Evolutionary conservation across 2,797 vertebrate genomes (phyloP).

Genomic region (Chaetophractus vellerosus): DNA sequence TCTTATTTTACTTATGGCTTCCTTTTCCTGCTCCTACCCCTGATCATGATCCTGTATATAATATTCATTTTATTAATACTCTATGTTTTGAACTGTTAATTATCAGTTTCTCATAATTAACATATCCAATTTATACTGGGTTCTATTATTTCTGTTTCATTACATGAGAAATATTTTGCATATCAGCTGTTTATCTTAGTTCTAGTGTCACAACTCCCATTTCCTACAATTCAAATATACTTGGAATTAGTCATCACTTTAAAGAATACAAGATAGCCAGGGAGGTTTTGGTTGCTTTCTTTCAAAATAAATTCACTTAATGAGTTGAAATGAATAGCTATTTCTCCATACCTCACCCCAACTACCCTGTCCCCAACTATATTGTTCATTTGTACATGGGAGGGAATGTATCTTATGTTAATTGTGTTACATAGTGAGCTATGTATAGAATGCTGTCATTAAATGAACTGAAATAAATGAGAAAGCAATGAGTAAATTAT

Average conservation of each 20-base stretch:
- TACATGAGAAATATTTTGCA: not conserved
- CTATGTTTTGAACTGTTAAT: not conserved
- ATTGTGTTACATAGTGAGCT: not conserved
- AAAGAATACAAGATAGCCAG: not conserved
- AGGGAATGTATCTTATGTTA: not conserved
- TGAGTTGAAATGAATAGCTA: not conserved
- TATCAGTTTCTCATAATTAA: not conserved
- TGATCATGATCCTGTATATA: not conserved
- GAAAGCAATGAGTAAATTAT: no score
- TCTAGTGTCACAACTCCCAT: not conserved
- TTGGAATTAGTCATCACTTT: not conserved
- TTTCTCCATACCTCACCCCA: not conserved
- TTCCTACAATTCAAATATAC: not conserved
- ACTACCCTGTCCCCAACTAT: not conserved
- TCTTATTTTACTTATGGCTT: not conserved
- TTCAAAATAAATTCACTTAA: slow-evolving; percentile 15
- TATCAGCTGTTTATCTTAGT: not conserved
- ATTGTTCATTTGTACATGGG: not conserved
- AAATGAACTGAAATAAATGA: not conserved
- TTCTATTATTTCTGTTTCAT: not conserved
- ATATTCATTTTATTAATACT: not conserved
- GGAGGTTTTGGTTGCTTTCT: not conserved
- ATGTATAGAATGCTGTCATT: not conserved
- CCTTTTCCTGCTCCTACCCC: not conserved
- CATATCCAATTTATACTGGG: not conserved